Evolutionary conservation across 1,140 invertebrate genomes (phyloP).

Genomic region (Drosophila asahinai): DNA sequence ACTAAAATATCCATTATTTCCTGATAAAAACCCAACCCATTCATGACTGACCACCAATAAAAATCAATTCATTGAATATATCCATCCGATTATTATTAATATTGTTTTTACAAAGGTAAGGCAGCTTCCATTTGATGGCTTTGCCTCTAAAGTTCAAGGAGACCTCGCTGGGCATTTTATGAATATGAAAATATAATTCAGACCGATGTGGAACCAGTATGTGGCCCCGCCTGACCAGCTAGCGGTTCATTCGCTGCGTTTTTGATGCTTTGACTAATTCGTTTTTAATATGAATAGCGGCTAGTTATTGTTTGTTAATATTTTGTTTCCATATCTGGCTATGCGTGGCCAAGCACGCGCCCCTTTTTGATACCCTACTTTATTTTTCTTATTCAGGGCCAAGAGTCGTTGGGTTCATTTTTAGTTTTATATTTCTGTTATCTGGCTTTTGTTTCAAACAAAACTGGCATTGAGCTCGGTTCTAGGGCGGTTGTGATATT

Average conservation of each 20-base stretch:
- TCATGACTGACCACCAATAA: constrained; percentile 14
- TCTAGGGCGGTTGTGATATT: neutral
- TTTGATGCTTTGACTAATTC: constrained; percentile 66
- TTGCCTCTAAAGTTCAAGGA: constrained; percentile 75
- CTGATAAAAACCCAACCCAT: constrained; percentile 8
- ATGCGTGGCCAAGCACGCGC: constrained; percentile 51
- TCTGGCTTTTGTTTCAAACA: neutral
- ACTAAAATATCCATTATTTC: constrained; percentile 13
- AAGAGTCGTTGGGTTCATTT: neutral
- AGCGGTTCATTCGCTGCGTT: constrained; percentile 29
- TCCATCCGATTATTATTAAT: constrained; percentile 17
- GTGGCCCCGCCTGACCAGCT: constrained; percentile 9
- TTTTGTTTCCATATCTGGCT: constrained; percentile 15
- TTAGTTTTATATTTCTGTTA: constrained; percentile 28
- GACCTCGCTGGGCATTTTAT: constrained; percentile 29
- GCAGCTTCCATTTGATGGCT: constrained; percentile 44
- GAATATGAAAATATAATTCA: constrained; percentile 53
- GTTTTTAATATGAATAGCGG: constrained; percentile 69
- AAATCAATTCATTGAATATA: constrained; percentile 19
- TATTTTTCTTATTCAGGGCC: constrained; percentile 29
- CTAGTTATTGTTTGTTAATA: constrained; percentile 12
- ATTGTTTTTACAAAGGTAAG: constrained; percentile 37
- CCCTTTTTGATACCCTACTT: constrained; percentile 34
- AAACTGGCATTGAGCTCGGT: constrained; percentile 1
- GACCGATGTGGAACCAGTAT: constrained; percentile 27